Evolutionary conservation across 2,888 invertebrate genomes (phyloP).

Genomic region (Anoplius nigerrimus): DNA sequence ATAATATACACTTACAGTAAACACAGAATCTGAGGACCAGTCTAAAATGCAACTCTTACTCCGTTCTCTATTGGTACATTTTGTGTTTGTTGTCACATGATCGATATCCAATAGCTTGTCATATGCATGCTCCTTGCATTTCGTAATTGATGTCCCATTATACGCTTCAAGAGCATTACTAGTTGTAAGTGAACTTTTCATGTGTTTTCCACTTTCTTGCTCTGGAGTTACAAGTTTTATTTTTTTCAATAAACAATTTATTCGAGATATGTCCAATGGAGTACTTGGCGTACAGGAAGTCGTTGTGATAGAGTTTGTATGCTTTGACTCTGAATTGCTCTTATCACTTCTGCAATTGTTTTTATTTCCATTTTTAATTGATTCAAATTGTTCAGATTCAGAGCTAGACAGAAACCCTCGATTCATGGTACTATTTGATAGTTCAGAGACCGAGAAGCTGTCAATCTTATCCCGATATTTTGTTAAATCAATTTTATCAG

Average conservation of each 20-base stretch:
- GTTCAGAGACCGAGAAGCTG: neutral
- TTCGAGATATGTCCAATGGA: no score
- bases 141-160: neutral
- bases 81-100: conserved; percentile 43
- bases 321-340: no score
- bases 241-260: neutral
- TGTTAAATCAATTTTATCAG: conserved; percentile 14
- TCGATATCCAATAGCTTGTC: conserved; percentile 61
- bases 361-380: no score
- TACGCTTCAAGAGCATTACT: no score
- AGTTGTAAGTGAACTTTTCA: no score
- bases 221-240: conserved; percentile 4
- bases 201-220: conserved; percentile 17
- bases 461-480: conserved; percentile 10
- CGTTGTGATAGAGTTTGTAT: no score
- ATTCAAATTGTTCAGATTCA: no score
- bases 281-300: no score
- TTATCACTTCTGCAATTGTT: no score
- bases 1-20: conserved; percentile 54
- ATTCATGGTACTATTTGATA: neutral
- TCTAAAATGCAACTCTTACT: conserved; percentile 40
- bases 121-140: conserved; percentile 15
- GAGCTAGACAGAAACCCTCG: neutral
- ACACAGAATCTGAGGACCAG: conserved; percentile 62
- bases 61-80: conserved; percentile 15